Evolutionary conservation across 2,888 invertebrate genomes (phyloP).

Genomic region (Junonia oenone): DNA sequence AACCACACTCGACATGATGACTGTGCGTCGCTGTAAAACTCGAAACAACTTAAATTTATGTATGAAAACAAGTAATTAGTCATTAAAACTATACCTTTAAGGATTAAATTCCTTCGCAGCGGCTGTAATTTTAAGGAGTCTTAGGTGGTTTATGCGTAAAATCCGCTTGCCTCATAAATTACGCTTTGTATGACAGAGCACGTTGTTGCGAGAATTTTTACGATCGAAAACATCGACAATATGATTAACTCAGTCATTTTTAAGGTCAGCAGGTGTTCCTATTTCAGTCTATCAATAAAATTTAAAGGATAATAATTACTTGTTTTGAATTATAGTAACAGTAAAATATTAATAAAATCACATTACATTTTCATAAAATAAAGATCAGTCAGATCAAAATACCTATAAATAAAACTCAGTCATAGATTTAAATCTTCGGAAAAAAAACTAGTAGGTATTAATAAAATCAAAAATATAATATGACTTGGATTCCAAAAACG

Average conservation of each 20-base stretch:
- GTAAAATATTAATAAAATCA: no score
- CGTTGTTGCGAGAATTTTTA: conserved; percentile 58
- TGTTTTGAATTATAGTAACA: conserved; percentile 13
- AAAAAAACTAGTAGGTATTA: no score
- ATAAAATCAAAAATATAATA: neutral
- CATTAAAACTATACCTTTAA: conserved; percentile 5
- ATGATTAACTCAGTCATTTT: conserved; percentile 37
- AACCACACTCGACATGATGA: conserved; percentile 60
- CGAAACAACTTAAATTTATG: conserved; percentile 30
- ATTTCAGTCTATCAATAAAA: conserved; percentile 21
- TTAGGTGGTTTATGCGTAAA: conserved; percentile 39
- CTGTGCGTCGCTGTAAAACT: conserved; percentile 53
- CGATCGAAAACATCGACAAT: conserved; percentile 37
- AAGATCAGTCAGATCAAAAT: no score
- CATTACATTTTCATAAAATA: no score
- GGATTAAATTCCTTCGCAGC: neutral
- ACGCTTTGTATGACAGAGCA: conserved; percentile 67
- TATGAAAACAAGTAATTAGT: conserved; percentile 3
- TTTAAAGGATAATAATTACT: conserved; percentile 12
- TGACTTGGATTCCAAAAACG: neutral
- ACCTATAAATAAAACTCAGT: no score
- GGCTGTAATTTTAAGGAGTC: conserved; percentile 16
- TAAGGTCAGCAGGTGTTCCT: conserved; percentile 39
- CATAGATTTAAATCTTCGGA: no score
- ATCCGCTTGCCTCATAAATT: conserved; percentile 64